Percentiles rank a stretch among this genome's conserved stretches.
Conservation (phyloP, 2,113 vertebrate species). For the Mesoclemmys tuberculata region DNA sequence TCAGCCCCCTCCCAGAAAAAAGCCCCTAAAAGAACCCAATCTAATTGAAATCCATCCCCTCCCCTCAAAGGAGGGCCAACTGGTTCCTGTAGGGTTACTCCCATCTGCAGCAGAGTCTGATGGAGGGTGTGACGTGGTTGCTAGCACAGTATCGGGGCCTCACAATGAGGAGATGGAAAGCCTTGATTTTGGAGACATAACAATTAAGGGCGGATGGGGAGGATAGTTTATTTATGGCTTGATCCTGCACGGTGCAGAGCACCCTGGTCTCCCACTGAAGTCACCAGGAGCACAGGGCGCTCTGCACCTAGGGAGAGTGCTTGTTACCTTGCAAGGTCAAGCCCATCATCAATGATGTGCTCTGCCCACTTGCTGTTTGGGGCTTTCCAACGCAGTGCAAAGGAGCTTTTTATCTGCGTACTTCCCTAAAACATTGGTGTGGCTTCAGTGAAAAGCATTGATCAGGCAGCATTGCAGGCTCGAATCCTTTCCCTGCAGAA, state of each 20-base stretch:
- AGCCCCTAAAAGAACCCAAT: background rate
- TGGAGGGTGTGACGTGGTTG: conserved; percentile 36
- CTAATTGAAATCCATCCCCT: background rate
- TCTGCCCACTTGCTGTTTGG: background rate
- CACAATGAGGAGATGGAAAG: background rate
- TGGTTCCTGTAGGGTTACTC: background rate
- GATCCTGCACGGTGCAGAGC: background rate
- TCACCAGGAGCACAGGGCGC: background rate
- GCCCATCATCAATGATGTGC: background rate
- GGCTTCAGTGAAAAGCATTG: background rate
- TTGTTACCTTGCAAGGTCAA: conserved; percentile 26
- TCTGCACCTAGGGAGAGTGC: background rate
- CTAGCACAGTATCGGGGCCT: conserved; percentile 41
- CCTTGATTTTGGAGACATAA: conserved; percentile 20
- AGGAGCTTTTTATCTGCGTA: conserved; percentile 5
- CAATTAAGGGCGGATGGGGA: background rate
- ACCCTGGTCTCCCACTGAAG: background rate
- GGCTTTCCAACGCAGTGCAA: conserved; percentile 43
- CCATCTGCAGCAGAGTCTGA: conserved; percentile 5
- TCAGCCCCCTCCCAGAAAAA: background rate
- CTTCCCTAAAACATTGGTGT: background rate
- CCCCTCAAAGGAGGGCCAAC: background rate
- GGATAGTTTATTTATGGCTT: background rate
- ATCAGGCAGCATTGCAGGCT: background rate
- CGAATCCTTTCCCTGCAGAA: background rate